Percentiles rank a stretch among this genome's conserved stretches.
These are phyloP conservation scores for Tetranychus piercei DNA, from an alignment of 2,888 invertebrate species.

Conservation along the genomic window DNA sequence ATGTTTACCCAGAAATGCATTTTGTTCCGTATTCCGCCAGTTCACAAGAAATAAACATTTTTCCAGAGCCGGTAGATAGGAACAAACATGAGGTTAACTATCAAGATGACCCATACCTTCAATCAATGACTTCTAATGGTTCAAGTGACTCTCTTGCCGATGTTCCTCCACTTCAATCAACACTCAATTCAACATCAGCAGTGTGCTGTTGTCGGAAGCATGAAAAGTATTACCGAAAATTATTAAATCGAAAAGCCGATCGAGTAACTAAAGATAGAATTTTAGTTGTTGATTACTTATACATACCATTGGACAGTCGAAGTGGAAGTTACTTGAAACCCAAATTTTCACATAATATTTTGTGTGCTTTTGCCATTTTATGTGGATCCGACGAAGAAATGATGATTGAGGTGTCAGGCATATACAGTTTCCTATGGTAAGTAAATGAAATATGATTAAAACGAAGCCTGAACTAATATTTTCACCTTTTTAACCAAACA, in stretches of 20 bases:
- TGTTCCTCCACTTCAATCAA: neutral
- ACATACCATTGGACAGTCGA: neutral
- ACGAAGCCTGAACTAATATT: neutral
- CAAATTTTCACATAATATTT: neutral
- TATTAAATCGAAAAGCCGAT: neutral
- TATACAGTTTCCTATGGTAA: conserved; percentile 2
- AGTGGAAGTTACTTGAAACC: conserved; percentile 3
- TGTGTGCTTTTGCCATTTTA: neutral
- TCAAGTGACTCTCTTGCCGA: neutral
- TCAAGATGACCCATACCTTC: no score
- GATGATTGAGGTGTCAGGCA: conserved; percentile 1
- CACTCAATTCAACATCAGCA: neutral
- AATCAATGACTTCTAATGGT: no score
- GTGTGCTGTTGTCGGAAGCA: neutral
- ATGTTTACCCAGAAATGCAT: neutral
- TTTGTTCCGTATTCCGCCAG: neutral
- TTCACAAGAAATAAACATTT: no score
- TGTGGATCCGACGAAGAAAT: neutral
- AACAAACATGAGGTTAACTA: no score
- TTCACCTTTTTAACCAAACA: neutral
- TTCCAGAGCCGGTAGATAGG: no score
- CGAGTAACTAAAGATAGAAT: neutral
- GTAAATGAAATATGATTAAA: neutral
- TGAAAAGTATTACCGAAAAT: neutral
- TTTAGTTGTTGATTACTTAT: neutral